These are phyloP conservation scores for Cheilinus undulatus DNA, from an alignment of 2,113 vertebrate species.

Conservation along the genomic window DNA sequence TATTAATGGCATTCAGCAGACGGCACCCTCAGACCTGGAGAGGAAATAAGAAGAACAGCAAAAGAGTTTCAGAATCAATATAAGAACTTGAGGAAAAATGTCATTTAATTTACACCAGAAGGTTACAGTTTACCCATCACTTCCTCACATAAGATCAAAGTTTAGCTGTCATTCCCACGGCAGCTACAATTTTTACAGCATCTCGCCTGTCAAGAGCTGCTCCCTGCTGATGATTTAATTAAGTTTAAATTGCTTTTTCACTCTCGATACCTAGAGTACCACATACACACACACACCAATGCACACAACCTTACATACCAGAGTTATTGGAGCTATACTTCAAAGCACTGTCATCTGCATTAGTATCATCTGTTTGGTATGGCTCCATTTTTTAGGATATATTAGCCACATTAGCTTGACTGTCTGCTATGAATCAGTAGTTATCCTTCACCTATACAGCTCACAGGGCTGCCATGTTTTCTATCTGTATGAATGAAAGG, in stretches of 20 bases:
- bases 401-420: constrained; percentile 16
- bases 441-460: background rate
- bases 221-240: constrained; percentile 49
- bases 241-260: constrained; percentile 44
- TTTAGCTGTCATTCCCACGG: constrained; percentile 32
- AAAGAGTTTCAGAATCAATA: constrained; percentile 25
- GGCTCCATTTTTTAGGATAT: background rate
- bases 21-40: constrained; percentile 55
- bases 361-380: constrained; percentile 22
- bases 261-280: constrained; percentile 16
- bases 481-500: too few relatives aligned
- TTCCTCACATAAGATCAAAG: constrained; percentile 54
- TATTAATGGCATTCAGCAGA: constrained; percentile 47
- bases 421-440: constrained; percentile 13
- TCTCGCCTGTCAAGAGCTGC: constrained; percentile 28
- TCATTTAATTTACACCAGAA: constrained; percentile 26
- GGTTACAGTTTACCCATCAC: constrained; percentile 40
- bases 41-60: constrained; percentile 48
- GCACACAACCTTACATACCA: background rate
- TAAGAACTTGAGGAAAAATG: constrained; percentile 15
- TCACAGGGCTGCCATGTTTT: background rate
- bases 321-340: constrained; percentile 20
- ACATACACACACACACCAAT: too few relatives aligned
- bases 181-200: constrained; percentile 35
- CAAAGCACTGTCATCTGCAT: constrained; percentile 9